These are phyloP conservation scores for Cryptops parisi DNA, from an alignment of 2,888 invertebrate genomes.

Conservation along the genomic window DNA sequence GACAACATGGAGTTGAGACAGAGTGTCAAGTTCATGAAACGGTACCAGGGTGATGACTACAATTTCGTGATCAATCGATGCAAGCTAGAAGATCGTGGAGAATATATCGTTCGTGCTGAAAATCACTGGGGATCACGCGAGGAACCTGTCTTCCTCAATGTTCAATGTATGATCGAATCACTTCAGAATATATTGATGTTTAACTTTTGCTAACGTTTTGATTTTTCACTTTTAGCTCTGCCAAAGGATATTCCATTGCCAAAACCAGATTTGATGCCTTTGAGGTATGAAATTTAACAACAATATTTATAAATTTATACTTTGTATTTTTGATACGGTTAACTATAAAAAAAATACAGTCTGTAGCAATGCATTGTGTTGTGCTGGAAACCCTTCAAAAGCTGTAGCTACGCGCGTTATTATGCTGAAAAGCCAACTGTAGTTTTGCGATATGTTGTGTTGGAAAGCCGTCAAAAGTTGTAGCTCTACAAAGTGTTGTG, in stretches of 20 bases:
- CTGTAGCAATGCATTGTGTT: no score
- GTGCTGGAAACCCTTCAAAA: no score
- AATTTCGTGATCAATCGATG: conserved; percentile 95
- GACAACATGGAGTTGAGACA: conserved; percentile 86
- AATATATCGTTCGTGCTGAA: conserved; percentile 91
- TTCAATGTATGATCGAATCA: conserved; percentile 59
- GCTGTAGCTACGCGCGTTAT: no score
- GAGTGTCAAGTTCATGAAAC: conserved; percentile 98
- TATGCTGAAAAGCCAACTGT: no score
- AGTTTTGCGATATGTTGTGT: no score
- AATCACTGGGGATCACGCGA: conserved; percentile 92
- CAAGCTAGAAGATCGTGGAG: conserved; percentile 88
- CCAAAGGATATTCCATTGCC: conserved; percentile 55
- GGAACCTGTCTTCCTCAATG: conserved; percentile 91
- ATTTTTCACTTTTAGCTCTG: conserved; percentile 45
- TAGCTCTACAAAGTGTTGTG: no score
- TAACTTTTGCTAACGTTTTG: no score
- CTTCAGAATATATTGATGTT: no score
- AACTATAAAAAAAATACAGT: no score
- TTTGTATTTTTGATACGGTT: no score
- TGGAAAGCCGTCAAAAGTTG: no score
- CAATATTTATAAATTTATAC: no score
- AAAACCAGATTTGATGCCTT: conserved; percentile 53
- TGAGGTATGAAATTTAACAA: conserved; percentile 7
- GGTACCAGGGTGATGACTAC: conserved; percentile 89